A percentile compares a stretch with the other conserved stretches of the same genome.
Conservation (phyloP, 2,888 invertebrate species). For the Drosophila testacea region DNA sequence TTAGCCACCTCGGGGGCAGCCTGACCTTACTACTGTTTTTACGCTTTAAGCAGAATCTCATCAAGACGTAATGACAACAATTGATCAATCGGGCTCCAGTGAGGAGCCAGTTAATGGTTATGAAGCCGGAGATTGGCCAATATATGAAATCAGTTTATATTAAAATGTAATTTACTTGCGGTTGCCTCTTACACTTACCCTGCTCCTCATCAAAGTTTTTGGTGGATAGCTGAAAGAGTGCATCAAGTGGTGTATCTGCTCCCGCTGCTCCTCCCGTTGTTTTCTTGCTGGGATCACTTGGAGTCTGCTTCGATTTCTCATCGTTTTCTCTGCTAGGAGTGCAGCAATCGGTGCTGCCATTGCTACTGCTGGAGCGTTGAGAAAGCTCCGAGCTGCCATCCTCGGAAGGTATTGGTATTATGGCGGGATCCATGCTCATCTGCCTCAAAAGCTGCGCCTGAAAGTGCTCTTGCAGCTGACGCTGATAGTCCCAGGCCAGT, state of each 20-base stretch:
- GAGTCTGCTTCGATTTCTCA: constrained; percentile 10
- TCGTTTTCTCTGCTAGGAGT: constrained; percentile 47
- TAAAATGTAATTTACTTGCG: constrained; percentile 75
- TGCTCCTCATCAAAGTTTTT: constrained; percentile 97
- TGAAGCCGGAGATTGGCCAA: constrained; percentile 42
- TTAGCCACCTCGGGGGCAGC: constrained; percentile 79
- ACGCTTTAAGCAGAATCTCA: constrained; percentile 85
- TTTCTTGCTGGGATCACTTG: constrained; percentile 23
- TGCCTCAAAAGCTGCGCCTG: constrained; percentile 86
- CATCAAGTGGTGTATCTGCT: constrained; percentile 94
- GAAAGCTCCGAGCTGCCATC: constrained; percentile 89
- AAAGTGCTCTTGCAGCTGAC: constrained; percentile 86
- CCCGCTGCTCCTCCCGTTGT: constrained; percentile 62
- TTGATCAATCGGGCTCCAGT: constrained; percentile 66
- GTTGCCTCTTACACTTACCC: constrained; percentile 87
- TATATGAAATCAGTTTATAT: constrained; percentile 67
- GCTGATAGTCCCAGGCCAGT: constrained; percentile 87
- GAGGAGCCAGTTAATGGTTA: constrained; percentile 57
- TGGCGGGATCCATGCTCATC: constrained; percentile 84
- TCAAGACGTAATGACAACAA: constrained; percentile 82
- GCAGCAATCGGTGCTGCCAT: constrained; percentile 84
- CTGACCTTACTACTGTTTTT: constrained; percentile 85
- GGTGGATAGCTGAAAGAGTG: constrained; percentile 98
- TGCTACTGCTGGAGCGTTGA: constrained; percentile 88
- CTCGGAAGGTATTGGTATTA: constrained; percentile 86